Evolutionary conservation across 1,140 invertebrate species (phyloP).

Genomic region (Mesaphorura yosii): DNA sequence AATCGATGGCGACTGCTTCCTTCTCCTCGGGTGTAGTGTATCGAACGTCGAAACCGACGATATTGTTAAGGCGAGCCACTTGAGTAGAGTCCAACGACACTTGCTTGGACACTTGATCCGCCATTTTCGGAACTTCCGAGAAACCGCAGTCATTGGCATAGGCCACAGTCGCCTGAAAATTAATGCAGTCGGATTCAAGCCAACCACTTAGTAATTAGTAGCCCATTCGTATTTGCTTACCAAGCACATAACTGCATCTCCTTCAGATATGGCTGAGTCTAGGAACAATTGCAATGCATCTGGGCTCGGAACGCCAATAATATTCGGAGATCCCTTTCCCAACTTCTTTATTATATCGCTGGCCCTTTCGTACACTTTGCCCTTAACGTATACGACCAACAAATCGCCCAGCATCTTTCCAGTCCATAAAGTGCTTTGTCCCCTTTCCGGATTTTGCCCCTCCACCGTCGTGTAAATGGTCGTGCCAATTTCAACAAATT

Average conservation of each 20-base stretch:
- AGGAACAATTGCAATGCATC: slow-evolving; percentile 40
- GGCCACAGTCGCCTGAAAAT: slow-evolving; percentile 40
- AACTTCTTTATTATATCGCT: slow-evolving; percentile 42
- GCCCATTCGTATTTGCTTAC: slow-evolving; percentile 33
- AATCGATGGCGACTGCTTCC: too few species aligned
- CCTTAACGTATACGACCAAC: slow-evolving; percentile 39
- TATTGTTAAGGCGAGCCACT: slow-evolving; percentile 39
- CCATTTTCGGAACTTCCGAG: slow-evolving; percentile 37
- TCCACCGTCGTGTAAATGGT: slow-evolving; percentile 40
- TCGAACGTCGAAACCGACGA: slow-evolving; percentile 40
- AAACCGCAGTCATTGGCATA: slow-evolving; percentile 45
- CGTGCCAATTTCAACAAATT: slow-evolving; percentile 43
- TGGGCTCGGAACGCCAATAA: slow-evolving; percentile 44
- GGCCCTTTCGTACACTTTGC: slow-evolving; percentile 41
- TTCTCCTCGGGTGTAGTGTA: too few species aligned
- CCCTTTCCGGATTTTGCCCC: slow-evolving; percentile 34
- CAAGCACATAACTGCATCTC: slow-evolving; percentile 40
- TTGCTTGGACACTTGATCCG: slow-evolving; percentile 36
- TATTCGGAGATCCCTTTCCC: slow-evolving; percentile 39
- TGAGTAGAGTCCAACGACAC: slow-evolving; percentile 41
- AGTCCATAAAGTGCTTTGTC: slow-evolving; percentile 39
- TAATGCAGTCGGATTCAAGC: slow-evolving; percentile 6
- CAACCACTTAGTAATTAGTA: background rate
- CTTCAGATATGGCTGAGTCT: slow-evolving; percentile 40
- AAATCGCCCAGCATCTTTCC: slow-evolving; percentile 47